These are phyloP conservation scores for Macquaria australasica DNA, from an alignment of 2,113 vertebrate genomes.

Conservation along the genomic window DNA sequence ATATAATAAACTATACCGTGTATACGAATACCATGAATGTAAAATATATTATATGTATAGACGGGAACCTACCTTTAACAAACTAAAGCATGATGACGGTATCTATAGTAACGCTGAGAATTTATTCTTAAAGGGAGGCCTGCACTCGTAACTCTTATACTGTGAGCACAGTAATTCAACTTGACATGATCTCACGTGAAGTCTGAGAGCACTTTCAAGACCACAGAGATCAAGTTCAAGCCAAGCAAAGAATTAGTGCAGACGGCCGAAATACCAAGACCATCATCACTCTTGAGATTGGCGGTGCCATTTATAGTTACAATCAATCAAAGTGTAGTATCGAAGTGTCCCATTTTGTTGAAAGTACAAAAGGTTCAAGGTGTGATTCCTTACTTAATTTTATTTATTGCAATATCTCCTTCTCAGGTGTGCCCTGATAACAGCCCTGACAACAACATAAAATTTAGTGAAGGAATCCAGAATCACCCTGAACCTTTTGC, in stretches of 20 bases:
- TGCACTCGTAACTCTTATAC: neutral
- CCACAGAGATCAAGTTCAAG: no score
- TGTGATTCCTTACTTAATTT: neutral
- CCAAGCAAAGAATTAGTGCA: no score
- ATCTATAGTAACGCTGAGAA: neutral
- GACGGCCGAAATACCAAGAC: no score
- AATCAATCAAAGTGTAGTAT: no score
- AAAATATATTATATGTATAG: neutral
- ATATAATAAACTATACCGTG: neutral
- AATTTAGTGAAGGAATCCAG: neutral
- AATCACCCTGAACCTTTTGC: no score
- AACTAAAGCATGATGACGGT: neutral
- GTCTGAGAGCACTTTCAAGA: no score
- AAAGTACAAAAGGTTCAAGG: neutral
- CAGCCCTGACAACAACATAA: neutral
- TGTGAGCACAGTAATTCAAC: neutral
- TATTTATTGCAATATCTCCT: neutral
- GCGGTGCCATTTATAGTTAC: no score
- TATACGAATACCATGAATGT: neutral
- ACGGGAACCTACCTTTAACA: neutral
- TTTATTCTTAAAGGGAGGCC: neutral
- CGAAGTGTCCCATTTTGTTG: no score
- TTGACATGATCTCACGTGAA: neutral
- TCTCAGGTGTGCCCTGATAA: neutral
- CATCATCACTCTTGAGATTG: no score